Conservation (phyloP, 2,113 vertebrate species). For the Percina caprodes region DNA sequence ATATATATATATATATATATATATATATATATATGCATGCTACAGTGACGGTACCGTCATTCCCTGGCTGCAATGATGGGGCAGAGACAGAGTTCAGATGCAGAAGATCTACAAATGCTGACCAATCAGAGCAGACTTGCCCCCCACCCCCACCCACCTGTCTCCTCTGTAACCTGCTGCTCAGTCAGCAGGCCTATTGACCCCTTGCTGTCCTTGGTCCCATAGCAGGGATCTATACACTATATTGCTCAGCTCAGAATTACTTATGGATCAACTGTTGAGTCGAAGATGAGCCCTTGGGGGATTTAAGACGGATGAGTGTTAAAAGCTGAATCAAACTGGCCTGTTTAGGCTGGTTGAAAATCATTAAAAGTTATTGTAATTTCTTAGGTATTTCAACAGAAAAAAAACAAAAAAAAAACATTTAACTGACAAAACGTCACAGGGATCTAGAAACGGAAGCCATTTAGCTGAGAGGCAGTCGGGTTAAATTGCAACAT, state of each 20-base stretch:
- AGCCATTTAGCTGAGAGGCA: slow-evolving; percentile 36
- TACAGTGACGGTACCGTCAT: no score
- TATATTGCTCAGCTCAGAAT: neutral
- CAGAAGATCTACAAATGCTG: no score
- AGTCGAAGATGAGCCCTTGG: neutral
- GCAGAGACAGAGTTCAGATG: no score
- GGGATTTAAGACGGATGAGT: slow-evolving; percentile 25
- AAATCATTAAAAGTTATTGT: slow-evolving; percentile 24
- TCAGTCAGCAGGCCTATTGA: slow-evolving; percentile 36
- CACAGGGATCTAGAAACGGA: neutral
- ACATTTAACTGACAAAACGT: slow-evolving; percentile 41
- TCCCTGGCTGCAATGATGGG: no score
- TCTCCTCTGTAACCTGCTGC: neutral
- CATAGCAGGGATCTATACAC: neutral
- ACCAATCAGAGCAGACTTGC: no score
- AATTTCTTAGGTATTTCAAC: slow-evolving; percentile 15
- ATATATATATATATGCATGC: no score
- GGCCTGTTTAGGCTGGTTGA: neutral
- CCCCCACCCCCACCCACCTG: neutral
- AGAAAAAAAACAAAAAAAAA: slow-evolving; percentile 26
- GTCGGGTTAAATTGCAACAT: slow-evolving; percentile 42
- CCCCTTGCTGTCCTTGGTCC: slow-evolving; percentile 13
- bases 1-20: no score
- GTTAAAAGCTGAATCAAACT: slow-evolving; percentile 11
- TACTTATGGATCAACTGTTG: slow-evolving; percentile 27